Percentiles rank a stretch among this genome's conserved stretches.
Evolutionary conservation across 1,140 invertebrate genomes (phyloP).

Genomic region (Apolygus lucorum): DNA sequence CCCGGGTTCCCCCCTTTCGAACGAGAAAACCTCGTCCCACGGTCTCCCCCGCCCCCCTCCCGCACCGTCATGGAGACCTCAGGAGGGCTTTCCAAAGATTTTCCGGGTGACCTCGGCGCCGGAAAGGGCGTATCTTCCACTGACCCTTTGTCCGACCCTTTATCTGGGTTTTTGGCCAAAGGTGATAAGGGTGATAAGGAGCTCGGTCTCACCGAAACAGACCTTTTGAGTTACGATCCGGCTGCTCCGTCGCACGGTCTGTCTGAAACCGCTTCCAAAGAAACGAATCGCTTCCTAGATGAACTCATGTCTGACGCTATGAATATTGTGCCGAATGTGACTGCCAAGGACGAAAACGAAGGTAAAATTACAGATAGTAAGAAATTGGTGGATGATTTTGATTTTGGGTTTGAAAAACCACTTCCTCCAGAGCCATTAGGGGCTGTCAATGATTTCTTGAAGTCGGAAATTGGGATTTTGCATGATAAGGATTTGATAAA

Average conservation of each 20-base stretch:
- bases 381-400: not conserved
- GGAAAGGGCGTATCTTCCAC: not conserved
- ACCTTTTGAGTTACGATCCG: constrained; percentile 1
- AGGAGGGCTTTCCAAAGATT: not conserved
- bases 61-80: not conserved
- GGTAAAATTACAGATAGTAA: not conserved
- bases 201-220: not conserved
- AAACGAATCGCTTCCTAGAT: constrained; percentile 8
- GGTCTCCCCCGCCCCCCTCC: not conserved
- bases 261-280: constrained; percentile 4
- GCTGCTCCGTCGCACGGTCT: not conserved
- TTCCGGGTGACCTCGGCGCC: not conserved
- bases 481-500: not conserved
- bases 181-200: not conserved
- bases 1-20: not conserved
- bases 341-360: not conserved
- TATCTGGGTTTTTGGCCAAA: not conserved
- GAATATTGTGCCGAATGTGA: not conserved
- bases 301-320: constrained; percentile 5
- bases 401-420: constrained; percentile 25
- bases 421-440: constrained; percentile 21
- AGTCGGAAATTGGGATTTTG: constrained; percentile 12
- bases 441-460: constrained; percentile 12
- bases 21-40: not conserved
- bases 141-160: not conserved